phyloP scores from a whole-genome alignment of 1,140 invertebrate genomes.

The Potamilus streckersoni region DNA sequence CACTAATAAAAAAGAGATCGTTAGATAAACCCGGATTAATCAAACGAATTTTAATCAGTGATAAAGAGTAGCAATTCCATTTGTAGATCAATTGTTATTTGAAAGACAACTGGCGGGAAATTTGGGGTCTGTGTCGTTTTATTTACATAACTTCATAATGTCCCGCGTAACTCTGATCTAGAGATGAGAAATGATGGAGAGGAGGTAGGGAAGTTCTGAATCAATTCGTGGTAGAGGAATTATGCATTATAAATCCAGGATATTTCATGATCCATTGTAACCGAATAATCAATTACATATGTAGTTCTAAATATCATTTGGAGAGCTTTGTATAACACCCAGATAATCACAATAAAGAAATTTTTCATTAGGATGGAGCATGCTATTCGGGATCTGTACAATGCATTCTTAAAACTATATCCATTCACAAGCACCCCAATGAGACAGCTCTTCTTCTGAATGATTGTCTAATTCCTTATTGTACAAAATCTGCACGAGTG shows the following conservation, averaged over 20 bases:
- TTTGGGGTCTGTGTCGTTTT: slow-evolving; percentile 19
- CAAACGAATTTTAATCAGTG: too few relatives aligned
- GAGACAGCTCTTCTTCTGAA: too few relatives aligned
- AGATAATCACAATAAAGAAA: neutral
- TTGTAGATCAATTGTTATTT: too few relatives aligned
- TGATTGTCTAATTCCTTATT: too few relatives aligned
- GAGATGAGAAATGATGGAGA: neutral
- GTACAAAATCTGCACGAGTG: too few relatives aligned
- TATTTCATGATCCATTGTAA: slow-evolving; percentile 21
- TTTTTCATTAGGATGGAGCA: slow-evolving; percentile 32
- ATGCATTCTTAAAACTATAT: too few relatives aligned
- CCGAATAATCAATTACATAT: slow-evolving; percentile 17
- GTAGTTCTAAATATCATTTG: slow-evolving; percentile 8
- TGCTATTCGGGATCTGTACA: too few relatives aligned
- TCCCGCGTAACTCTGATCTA: neutral
- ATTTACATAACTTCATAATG: slow-evolving; percentile 24
- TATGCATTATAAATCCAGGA: neutral
- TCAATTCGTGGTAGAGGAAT: neutral
- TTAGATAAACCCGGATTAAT: too few relatives aligned
- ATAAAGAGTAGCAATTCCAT: too few relatives aligned
- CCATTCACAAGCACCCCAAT: too few relatives aligned
- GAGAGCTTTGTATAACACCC: neutral
- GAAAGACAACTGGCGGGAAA: slow-evolving; percentile 4
- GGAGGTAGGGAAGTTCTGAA: neutral
- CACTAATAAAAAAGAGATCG: too few relatives aligned